Evolutionary conservation across 2,888 invertebrate genomes (phyloP), one percentile per base, ranked within the genome.

Genomic region (Limnephilus auricula): DNA sequence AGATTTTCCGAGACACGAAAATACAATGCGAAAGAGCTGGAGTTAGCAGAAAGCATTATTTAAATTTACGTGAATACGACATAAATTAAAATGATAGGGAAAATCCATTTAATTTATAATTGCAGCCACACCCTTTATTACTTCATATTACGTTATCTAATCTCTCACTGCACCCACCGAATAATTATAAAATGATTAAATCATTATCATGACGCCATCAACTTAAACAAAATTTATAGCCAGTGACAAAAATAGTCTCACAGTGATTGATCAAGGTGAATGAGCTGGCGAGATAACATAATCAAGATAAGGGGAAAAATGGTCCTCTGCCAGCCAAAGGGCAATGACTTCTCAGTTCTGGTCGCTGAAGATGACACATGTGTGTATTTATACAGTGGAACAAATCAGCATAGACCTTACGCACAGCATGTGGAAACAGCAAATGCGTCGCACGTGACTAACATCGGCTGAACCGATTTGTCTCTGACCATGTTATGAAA

Each of bases 401-500:
- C 82, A 34, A 82, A 82, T 82, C 82, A 10, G 37, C n/a, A 13
- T 50, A 50, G 13, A 45, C 30, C 65, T 25, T 50, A 50, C 50
- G 45, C 86, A 86, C 31, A 30, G 65, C n/a, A 86, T 86, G 31
- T 86, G 86, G 86, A 50, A 86, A 86, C 86, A 86, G 45, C 18
- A 45, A 50, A 50, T 50, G 86, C 86, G 86, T 5, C 86, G 31
- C 50, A 45, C 50, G 45, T 65, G 86, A 86, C 50, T 86, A 65
- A 12, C 45, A 65, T 31, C 86, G 15, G 13, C n/a, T 25, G 31
- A 86, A 65, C 86, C 45, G 30, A 86, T 86, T 45, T 50, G 50
- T 86, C 50, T 86, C 86, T 86, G 45, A 25, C 85, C 85, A n/a
- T 45, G 15, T 86, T 50, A 86, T 86, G 86, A 86, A 65, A 45